Conservation (phyloP, 2,888 invertebrate species). For the Meta bourneti region DNA sequence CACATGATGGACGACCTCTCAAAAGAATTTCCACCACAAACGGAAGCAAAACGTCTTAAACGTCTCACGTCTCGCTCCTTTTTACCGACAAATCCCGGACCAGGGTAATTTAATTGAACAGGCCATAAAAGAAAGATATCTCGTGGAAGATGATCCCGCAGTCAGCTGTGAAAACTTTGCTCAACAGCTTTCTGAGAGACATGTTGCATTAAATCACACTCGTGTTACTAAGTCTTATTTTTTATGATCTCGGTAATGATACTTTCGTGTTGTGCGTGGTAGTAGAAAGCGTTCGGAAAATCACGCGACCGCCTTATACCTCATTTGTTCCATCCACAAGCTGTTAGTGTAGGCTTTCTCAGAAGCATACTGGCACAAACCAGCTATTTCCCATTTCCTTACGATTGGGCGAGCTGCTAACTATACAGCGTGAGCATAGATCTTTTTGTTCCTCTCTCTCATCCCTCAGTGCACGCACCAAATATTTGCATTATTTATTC, state of each 20-base stretch:
- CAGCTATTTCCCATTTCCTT: background rate
- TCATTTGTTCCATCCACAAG: slow-evolving; percentile 9
- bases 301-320: slow-evolving; percentile 44
- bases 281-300: slow-evolving; percentile 2
- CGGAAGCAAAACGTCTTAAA: too few relatives aligned
- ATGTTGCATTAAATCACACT: slow-evolving; percentile 14
- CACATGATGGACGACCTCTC: too few relatives aligned
- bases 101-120: too few relatives aligned
- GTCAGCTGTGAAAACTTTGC: background rate
- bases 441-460: too few relatives aligned
- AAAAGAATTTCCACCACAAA: too few relatives aligned
- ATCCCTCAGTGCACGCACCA: background rate
- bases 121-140: background rate
- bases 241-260: slow-evolving; percentile 25
- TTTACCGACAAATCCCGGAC: too few relatives aligned
- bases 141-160: background rate
- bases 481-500: slow-evolving; percentile 13
- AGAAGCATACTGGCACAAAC: slow-evolving; percentile 2
- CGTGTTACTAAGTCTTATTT: slow-evolving; percentile 8
- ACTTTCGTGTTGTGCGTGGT: slow-evolving; percentile 21
- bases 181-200: background rate
- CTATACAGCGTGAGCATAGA: too few relatives aligned
- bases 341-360: background rate
- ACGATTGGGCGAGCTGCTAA: too few relatives aligned
- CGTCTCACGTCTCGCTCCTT: too few relatives aligned